These are phyloP conservation scores for Polydrusus pterygomalis DNA, from an alignment of 2,888 invertebrate genomes.

Conservation along the genomic window DNA sequence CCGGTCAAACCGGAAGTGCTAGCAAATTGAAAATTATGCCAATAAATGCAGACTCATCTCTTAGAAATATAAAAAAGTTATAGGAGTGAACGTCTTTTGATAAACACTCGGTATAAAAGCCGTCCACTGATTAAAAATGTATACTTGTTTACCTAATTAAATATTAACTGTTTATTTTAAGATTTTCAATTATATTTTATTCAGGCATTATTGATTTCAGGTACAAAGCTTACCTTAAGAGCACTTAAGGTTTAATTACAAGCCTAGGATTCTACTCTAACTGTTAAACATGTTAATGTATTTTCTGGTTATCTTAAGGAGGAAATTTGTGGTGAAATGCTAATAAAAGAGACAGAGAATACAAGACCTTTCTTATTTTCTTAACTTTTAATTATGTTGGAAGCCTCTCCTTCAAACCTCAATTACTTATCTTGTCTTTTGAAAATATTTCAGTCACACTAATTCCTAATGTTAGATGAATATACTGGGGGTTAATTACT, in stretches of 20 bases:
- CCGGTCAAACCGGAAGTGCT: too few relatives aligned
- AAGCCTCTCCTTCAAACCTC: neutral
- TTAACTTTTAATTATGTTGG: slow-evolving; percentile 8
- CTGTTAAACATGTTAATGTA: slow-evolving; percentile 11
- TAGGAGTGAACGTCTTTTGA: too few relatives aligned
- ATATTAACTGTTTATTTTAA: too few relatives aligned
- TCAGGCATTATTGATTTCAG: neutral
- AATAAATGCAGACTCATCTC: too few relatives aligned
- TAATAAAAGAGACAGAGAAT: slow-evolving; percentile 10
- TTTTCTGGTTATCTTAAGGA: slow-evolving; percentile 12
- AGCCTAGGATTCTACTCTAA: neutral
- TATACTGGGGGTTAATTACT: neutral
- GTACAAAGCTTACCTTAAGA: neutral
- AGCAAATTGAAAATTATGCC: too few relatives aligned
- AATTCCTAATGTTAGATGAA: slow-evolving; percentile 1
- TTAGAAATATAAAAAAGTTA: too few relatives aligned
- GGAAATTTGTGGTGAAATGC: neutral
- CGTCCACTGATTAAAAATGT: too few relatives aligned
- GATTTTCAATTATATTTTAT: neutral
- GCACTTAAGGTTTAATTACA: slow-evolving; percentile 1
- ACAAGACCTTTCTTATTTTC: neutral
- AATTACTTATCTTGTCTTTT: slow-evolving; percentile 16
- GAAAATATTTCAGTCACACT: neutral
- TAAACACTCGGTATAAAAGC: too few relatives aligned
- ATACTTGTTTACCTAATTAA: too few relatives aligned